Evolutionary conservation across 23 tunicate genomes (phyloP), one percentile per base, ranked within the genome.

Genomic region (Halocynthia roretzi): DNA sequence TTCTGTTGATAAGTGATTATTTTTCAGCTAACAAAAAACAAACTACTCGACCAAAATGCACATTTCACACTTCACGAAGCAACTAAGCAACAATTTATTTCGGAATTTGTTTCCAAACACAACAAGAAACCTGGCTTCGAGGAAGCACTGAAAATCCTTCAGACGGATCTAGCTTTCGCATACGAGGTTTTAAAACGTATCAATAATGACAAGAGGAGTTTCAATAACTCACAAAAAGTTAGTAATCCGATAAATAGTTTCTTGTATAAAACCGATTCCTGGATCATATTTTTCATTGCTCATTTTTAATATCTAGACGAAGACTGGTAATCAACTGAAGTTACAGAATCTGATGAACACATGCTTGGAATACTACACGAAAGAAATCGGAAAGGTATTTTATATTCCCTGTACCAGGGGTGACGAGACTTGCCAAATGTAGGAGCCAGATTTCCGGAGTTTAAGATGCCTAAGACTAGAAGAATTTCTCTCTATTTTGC

Each of bases 321-420:
- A 74, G 78, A 74, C 55, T 14, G 78, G 56, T 8, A 54, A 74
- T 74, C 40, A 54, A 8, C 21, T 53, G 10, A 74, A 56, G 52
- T 18, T 74, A 6, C 55, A 21, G 4, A 74, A 53, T 53, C 64
- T 74, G 9, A n/a, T 74, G 15, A 15, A 54, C 9, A 64, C 55
- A 8, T 74, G 56, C 63, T 53, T 74, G 40, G 78, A 74, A 54
- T 14, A 54, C 14, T 74, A 74, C 21, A 74, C 55, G 18, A 53
- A 53, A 56, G 20, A 54, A 10, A 74, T 74, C 55, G 18, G 56
- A 0, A 53, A 74, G 78, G 78, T 74, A 54, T 17, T 53, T 18
- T 22, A 22, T 2, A 15, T 68, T 15, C 18, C 18, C 2, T n/a
- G 15, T 58, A 2, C 64, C 64, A 14, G 17, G 64, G 18, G 18